Base-by-base conservation (phyloP, 2,888 invertebrate species). In the Tachystola acroxantha region DNA sequence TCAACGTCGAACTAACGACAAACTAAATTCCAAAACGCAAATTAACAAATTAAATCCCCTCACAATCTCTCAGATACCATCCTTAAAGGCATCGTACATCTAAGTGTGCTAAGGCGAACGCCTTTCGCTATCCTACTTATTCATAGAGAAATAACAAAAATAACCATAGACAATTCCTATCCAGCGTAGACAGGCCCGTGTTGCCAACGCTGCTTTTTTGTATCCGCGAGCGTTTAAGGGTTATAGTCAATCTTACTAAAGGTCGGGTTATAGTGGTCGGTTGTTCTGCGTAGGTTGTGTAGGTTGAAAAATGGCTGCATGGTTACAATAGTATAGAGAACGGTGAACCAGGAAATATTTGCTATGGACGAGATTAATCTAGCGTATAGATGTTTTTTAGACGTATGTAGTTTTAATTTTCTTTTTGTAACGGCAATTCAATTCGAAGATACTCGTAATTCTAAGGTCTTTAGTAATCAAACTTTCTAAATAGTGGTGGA, bases 131-230 rank as follows among this genome's bases (percentile, higher is more conserved):
- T 66, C 58, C 65, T 70, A 71, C 75, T 82, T 84, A 84, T 86
- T 82, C 82, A 84, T 81, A 84, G 82, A 78, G 81, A 82, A 84
- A 84, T 84, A 85, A 78, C 84, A 85, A 86, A 86, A 86, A 86
- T 85, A 84, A 67, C 77, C 77, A 34, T 34, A 40, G 40, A 40
- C 40, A 34, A 40, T 37, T 24, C 24, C n/a, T 24, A 25, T 41
- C 81, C 78, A 77, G 44, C 44, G 25, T 42, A 56, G 22, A 24
- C 34, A 56, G 77, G 69, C 24, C 73, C 48, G 34, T 48, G 24
- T 36, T 33, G 11, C 36, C 16, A 24, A 9, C n/a, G 10, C 10
- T 7, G 14, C 7, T 32, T 34, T 38, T 33, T 45, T 42, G 27
- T 25, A 27, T 7, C n/a, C 31, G 3, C 7, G 9, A 7, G 19